Percentiles rank a stretch among this genome's conserved stretches.
phyloP scores from a whole-genome alignment of 2,888 invertebrate genomes.

The Napeogenes inachia region DNA sequence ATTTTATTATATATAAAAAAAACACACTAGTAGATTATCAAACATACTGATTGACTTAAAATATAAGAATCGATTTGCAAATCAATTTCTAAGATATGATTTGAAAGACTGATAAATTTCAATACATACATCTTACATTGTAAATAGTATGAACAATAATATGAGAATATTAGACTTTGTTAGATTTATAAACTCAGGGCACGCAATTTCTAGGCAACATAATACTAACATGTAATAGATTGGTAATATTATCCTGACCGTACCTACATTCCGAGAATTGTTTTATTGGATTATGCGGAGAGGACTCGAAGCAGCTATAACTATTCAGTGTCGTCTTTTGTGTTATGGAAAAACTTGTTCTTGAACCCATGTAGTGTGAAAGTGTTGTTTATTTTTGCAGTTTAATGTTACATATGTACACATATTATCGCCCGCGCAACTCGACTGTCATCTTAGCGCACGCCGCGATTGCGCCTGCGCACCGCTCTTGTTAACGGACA shows the following conservation, averaged over 20 bases:
- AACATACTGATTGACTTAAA: too few relatives aligned
- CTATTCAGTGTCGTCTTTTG: slow-evolving; percentile 78
- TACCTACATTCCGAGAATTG: slow-evolving; percentile 75
- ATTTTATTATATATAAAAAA: too few relatives aligned
- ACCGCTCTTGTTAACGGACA: slow-evolving; percentile 59
- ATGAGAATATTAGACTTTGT: not conserved
- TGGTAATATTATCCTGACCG: slow-evolving; percentile 50
- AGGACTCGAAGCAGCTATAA: slow-evolving; percentile 76
- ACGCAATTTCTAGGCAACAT: slow-evolving; percentile 4
- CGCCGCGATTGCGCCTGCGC: slow-evolving; percentile 44
- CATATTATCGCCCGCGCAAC: slow-evolving; percentile 70
- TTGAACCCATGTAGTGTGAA: slow-evolving; percentile 78
- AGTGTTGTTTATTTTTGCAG: slow-evolving; percentile 76
- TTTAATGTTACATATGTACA: slow-evolving; percentile 79
- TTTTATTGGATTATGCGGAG: slow-evolving; percentile 77
- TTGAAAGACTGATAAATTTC: too few relatives aligned
- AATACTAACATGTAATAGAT: slow-evolving; percentile 24
- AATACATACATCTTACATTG: too few relatives aligned
- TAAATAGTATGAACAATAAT: not conserved
- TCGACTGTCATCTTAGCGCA: slow-evolving; percentile 60
- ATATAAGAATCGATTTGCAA: too few relatives aligned
- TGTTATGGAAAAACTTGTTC: slow-evolving; percentile 79
- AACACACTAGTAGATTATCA: too few relatives aligned
- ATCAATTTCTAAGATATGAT: too few relatives aligned
- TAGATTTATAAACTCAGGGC: not conserved